phyloP scores from a whole-genome alignment of 2,888 invertebrate species.

The Neoscelio sp. region DNA sequence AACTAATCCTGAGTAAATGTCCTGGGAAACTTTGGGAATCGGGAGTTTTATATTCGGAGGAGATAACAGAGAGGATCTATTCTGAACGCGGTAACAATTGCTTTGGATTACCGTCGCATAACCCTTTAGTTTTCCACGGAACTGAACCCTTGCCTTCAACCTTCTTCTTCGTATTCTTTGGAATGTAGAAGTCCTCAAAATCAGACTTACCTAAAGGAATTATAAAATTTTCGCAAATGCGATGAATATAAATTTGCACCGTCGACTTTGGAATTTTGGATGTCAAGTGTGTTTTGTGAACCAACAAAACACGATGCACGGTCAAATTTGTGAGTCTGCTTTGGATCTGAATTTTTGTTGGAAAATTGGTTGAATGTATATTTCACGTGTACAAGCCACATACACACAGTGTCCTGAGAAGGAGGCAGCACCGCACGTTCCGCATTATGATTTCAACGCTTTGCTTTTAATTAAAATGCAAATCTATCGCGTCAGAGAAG shows the following conservation, averaged over 20 bases:
- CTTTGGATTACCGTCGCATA: conserved; percentile 74
- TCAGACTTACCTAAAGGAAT: background rate
- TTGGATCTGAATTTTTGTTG: too few species aligned
- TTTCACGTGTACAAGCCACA: conserved; percentile 42
- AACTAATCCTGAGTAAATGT: conserved; percentile 32
- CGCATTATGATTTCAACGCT: conserved; percentile 87
- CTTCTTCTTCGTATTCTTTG: background rate
- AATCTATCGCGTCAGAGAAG: conserved; percentile 83
- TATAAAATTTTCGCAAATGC: conserved; percentile 3
- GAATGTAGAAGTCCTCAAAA: conserved; percentile 12
- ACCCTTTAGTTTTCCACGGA: conserved; percentile 34
- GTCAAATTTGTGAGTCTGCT: conserved; percentile 13
- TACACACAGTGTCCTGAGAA: conserved; percentile 34
- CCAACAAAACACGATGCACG: conserved; percentile 37
- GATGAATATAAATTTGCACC: conserved; percentile 26
- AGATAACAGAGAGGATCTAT: conserved; percentile 74
- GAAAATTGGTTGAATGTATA: too few species aligned
- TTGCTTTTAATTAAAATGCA: conserved; percentile 86
- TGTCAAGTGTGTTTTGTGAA: conserved; percentile 50
- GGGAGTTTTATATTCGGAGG: conserved; percentile 42
- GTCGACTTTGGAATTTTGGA: too few species aligned
- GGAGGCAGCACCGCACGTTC: conserved; percentile 80
- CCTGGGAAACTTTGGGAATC: conserved; percentile 39
- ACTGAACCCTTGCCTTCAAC: conserved; percentile 15
- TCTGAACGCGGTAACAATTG: conserved; percentile 81